A percentile compares a stretch with the other conserved stretches of the same genome.
Conservation (phyloP, 2,888 invertebrate genomes). For the Mycogona germanica region DNA sequence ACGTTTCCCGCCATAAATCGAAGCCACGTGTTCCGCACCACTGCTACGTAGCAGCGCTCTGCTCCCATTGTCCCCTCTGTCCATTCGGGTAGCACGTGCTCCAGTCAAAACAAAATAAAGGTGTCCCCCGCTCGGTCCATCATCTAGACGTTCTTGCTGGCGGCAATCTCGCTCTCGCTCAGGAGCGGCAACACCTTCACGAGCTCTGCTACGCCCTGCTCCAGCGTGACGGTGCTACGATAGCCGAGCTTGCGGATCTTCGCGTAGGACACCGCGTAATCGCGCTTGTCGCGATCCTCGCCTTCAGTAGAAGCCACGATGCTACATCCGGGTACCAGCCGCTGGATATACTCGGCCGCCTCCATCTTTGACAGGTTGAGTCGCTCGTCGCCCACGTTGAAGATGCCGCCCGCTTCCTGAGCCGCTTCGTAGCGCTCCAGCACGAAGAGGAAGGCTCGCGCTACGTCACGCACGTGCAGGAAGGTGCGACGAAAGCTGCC, state of each 20-base stretch:
- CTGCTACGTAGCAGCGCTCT: no score
- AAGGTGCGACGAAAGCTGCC: constrained; percentile 33
- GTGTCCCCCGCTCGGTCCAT: no score
- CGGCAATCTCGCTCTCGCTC: constrained; percentile 21
- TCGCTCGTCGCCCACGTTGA: constrained; percentile 34
- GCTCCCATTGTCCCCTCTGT: no score
- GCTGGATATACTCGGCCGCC: constrained; percentile 30
- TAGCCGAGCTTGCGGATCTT: constrained; percentile 32
- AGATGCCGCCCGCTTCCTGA: constrained; percentile 31
- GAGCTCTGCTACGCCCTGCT: constrained; percentile 31
- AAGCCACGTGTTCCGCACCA: no score
- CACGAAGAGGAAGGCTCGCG: constrained; percentile 32
- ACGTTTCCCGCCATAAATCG: no score
- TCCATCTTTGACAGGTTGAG: constrained; percentile 34
- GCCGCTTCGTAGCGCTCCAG: constrained; percentile 30
- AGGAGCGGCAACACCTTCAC: constrained; percentile 30
- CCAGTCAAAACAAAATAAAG: no score
- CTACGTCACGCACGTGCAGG: constrained; percentile 33
- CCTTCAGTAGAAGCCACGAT: constrained; percentile 29
- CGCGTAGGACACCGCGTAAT: constrained; percentile 34
- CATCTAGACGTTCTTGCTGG: constrained; percentile 23
- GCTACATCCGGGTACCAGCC: constrained; percentile 27
- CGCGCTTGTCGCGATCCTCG: constrained; percentile 34
- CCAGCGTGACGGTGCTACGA: constrained; percentile 29
- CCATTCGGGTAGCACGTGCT: no score